Percentiles rank a stretch among this genome's conserved stretches.
Evolutionary conservation across 2,113 vertebrate genomes (phyloP).

Genomic region (Dunckerocampus dactyliophorus): DNA sequence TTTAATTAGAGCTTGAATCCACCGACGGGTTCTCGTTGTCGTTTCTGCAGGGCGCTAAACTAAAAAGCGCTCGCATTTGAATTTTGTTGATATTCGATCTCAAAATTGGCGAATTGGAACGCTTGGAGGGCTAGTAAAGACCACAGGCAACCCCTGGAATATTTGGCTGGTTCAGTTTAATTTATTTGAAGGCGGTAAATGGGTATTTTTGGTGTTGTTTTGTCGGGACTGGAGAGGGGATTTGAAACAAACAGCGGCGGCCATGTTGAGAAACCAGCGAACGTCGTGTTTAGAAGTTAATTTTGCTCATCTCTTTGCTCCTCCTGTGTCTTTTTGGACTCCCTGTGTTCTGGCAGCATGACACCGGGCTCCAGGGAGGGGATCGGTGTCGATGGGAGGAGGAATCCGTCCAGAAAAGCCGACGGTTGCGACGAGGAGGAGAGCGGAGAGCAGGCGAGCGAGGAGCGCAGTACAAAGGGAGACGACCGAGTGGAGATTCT

Average conservation of each 20-base stretch:
- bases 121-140: constrained; percentile 12
- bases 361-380: constrained; percentile 90
- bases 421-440: constrained; percentile 83
- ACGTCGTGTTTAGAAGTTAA: constrained; percentile 75
- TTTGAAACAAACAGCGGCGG: constrained; percentile 99
- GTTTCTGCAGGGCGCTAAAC: constrained; percentile 79
- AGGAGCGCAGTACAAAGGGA: constrained; percentile 86
- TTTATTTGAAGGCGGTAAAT: constrained; percentile 39
- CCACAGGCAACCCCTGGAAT: constrained; percentile 1
- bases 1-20: constrained; percentile 76
- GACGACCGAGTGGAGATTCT: constrained; percentile 79
- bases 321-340: constrained; percentile 40
- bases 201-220: constrained; percentile 77
- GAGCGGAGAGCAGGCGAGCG: constrained; percentile 86
- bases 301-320: constrained; percentile 54
- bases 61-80: constrained; percentile 75
- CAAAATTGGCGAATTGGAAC: constrained; percentile 24
- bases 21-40: constrained; percentile 70
- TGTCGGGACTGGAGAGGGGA: constrained; percentile 90
- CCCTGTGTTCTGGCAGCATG: constrained; percentile 82
- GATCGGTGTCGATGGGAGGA: constrained; percentile 83
- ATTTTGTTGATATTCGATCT: constrained; percentile 61
- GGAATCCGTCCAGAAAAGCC: constrained; percentile 83
- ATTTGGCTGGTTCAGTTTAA: constrained; percentile 28
- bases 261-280: constrained; percentile 93